phyloP scores from a whole-genome alignment of 2,888 invertebrate species.

The Dysmachus trigonus region DNA sequence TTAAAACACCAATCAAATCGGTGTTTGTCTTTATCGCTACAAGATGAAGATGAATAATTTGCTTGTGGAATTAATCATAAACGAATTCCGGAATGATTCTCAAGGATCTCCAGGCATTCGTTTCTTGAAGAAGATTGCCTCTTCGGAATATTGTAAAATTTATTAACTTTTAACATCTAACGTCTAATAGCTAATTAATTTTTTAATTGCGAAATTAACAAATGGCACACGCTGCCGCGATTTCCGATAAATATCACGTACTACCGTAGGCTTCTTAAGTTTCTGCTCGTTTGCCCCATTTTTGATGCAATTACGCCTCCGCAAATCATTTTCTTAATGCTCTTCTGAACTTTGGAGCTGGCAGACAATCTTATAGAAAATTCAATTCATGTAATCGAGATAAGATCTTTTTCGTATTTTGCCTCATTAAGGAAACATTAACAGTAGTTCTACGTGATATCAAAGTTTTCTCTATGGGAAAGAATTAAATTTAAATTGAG shows the following conservation, averaged over 20 bases:
- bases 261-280: not conserved
- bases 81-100: not conserved
- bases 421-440: not conserved
- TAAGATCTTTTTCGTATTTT: not conserved
- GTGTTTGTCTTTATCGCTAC: not conserved
- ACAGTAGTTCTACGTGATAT: not conserved
- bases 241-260: not conserved
- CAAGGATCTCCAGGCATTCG: not conserved
- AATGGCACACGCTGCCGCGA: not conserved
- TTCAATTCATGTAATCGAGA: not conserved
- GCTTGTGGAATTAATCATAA: not conserved
- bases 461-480: not conserved
- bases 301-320: not conserved
- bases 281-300: not conserved
- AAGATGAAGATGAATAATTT: not conserved
- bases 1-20: not conserved
- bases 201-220: not conserved
- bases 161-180: not conserved
- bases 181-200: too few relatives aligned
- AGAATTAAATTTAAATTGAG: not conserved
- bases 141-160: not conserved
- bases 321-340: not conserved
- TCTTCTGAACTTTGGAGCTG: not conserved
- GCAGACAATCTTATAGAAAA: not conserved
- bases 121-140: not conserved